A percentile compares a stretch with the other conserved stretches of the same genome.
phyloP scores from a whole-genome alignment of 2,888 invertebrate species.

The Pachycephus smyrnensis region DNA sequence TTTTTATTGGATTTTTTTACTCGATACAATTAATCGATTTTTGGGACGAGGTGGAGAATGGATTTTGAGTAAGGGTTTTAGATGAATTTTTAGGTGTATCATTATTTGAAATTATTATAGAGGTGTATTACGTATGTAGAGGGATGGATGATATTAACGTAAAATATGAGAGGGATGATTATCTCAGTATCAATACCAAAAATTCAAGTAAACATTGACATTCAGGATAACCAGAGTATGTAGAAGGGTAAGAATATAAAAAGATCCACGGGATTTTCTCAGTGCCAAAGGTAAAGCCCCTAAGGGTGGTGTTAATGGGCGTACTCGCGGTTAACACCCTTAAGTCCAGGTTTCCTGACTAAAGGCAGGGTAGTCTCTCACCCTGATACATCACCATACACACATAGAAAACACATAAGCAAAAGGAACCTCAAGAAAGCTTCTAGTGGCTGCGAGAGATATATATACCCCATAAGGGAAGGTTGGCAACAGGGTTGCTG shows the following conservation, averaged over 20 bases:
- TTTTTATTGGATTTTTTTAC: background rate
- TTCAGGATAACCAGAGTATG: background rate
- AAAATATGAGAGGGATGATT: background rate
- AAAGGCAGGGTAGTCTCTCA: background rate
- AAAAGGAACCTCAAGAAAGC: background rate
- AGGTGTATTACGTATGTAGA: background rate
- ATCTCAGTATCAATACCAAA: background rate
- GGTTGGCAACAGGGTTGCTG: constrained; percentile 17
- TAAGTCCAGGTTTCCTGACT: constrained; percentile 20
- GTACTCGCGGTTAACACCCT: constrained; percentile 67
- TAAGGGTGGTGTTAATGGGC: constrained; percentile 65
- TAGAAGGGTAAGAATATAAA: background rate
- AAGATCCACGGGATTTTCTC: constrained; percentile 17
- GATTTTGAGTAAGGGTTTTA: background rate
- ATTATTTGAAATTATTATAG: background rate
- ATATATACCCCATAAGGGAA: constrained; percentile 17
- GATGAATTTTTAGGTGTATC: background rate
- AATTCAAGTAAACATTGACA: constrained; percentile 10
- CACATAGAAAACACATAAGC: background rate
- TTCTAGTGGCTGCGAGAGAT: constrained; percentile 30
- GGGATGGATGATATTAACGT: background rate
- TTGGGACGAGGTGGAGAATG: background rate
- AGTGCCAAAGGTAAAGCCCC: constrained; percentile 6
- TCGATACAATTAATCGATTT: background rate
- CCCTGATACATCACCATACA: background rate